These are phyloP conservation scores for Archilochus colubris DNA, from an alignment of 2,113 vertebrate genomes.

Conservation along the genomic window DNA sequence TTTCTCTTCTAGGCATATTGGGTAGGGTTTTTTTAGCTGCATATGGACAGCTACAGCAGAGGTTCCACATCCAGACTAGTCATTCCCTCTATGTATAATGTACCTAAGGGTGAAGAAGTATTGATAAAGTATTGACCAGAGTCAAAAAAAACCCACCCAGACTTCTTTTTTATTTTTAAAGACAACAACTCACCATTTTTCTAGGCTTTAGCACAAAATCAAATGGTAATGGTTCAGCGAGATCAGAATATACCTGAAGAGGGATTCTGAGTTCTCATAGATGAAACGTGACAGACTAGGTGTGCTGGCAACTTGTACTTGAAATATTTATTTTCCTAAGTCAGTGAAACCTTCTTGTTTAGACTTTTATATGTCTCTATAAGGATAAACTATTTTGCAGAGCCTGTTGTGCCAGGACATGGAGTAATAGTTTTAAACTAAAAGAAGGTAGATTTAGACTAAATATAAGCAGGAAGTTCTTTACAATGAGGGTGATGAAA, in stretches of 20 bases:
- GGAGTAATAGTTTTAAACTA: too few relatives aligned
- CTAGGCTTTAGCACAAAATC: neutral
- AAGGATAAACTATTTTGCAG: too few relatives aligned
- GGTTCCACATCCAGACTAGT: neutral
- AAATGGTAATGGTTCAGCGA: neutral
- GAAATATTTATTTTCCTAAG: neutral
- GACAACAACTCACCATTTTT: neutral
- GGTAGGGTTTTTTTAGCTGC: neutral
- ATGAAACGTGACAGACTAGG: neutral
- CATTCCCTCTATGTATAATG: neutral
- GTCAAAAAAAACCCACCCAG: rapidly evolving
- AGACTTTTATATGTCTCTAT: neutral
- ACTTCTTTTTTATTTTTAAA: neutral
- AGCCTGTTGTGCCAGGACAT: too few relatives aligned
- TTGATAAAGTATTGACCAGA: neutral
- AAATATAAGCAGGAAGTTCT: too few relatives aligned
- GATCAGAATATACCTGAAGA: neutral
- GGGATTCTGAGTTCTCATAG: neutral
- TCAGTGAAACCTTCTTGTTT: neutral
- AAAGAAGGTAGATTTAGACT: too few relatives aligned
- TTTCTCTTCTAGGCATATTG: neutral
- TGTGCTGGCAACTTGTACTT: neutral
- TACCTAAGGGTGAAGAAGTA: neutral
- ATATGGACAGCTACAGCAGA: neutral
- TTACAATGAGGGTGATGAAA: too few relatives aligned